These are phyloP conservation scores for Chamaea fasciata DNA, from an alignment of 2,113 vertebrate genomes.

Conservation along the genomic window DNA sequence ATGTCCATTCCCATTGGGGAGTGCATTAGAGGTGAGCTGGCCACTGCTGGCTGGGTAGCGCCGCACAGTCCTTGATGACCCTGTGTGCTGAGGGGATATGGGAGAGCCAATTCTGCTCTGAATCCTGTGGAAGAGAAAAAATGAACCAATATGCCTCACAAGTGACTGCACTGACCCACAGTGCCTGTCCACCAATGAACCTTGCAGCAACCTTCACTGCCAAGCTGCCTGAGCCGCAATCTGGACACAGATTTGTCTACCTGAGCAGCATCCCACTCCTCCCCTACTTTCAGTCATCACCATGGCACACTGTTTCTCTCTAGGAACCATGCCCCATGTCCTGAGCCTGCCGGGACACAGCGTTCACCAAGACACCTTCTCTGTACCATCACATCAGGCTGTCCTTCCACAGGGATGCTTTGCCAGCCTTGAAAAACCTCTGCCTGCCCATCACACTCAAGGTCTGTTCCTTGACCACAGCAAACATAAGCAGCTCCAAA, in stretches of 20 bases:
- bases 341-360: background rate
- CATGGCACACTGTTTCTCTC: background rate
- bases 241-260: background rate
- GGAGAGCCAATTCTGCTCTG: constrained; percentile 79
- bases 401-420: background rate
- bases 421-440: background rate
- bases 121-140: constrained; percentile 73
- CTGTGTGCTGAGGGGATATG: constrained; percentile 72
- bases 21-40: constrained; percentile 85
- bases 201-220: background rate
- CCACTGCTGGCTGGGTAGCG: constrained; percentile 79
- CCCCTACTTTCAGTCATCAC: background rate
- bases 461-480: background rate
- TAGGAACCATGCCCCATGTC: background rate
- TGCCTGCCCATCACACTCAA: background rate
- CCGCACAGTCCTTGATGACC: constrained; percentile 82
- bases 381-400: background rate
- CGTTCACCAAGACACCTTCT: background rate
- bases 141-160: background rate
- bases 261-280: background rate
- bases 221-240: background rate
- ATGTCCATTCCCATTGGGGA: constrained; percentile 70
- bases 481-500: background rate
- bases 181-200: background rate
- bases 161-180: background rate